Conservation (phyloP, 1,140 invertebrate species). For the Drosophila nebulosa region DNA sequence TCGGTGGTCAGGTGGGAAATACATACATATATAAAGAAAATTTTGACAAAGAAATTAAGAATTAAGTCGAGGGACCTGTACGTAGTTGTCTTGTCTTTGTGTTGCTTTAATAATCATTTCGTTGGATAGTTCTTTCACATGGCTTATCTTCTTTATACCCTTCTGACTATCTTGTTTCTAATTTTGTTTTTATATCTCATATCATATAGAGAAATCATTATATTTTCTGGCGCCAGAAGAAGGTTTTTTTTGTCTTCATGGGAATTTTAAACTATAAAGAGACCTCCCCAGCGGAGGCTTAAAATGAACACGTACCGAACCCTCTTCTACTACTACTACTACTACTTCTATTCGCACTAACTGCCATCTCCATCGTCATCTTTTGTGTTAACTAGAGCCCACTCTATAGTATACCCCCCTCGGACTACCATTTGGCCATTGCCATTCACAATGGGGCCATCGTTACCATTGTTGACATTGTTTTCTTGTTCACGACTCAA, state of each 20-base stretch:
- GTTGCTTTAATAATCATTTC: neutral
- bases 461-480: constrained; percentile 68
- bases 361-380: constrained; percentile 31
- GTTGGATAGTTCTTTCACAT: neutral
- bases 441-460: constrained; percentile 47
- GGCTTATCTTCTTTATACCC: neutral
- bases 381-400: constrained; percentile 28
- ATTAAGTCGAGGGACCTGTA: too few relatives aligned
- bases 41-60: too few relatives aligned
- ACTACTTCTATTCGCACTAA: neutral
- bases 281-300: constrained; percentile 21
- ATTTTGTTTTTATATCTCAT: constrained; percentile 30
- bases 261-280: constrained; percentile 33
- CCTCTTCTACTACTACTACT: neutral
- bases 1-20: neutral
- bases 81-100: neutral
- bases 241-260: constrained; percentile 40
- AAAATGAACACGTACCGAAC: neutral
- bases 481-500: constrained; percentile 60
- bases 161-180: neutral
- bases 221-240: constrained; percentile 44
- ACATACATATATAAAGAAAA: neutral
- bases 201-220: constrained; percentile 45
- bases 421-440: neutral
- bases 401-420: neutral